phyloP scores from a whole-genome alignment of 2,888 invertebrate genomes.

The Hartigia nigra region DNA sequence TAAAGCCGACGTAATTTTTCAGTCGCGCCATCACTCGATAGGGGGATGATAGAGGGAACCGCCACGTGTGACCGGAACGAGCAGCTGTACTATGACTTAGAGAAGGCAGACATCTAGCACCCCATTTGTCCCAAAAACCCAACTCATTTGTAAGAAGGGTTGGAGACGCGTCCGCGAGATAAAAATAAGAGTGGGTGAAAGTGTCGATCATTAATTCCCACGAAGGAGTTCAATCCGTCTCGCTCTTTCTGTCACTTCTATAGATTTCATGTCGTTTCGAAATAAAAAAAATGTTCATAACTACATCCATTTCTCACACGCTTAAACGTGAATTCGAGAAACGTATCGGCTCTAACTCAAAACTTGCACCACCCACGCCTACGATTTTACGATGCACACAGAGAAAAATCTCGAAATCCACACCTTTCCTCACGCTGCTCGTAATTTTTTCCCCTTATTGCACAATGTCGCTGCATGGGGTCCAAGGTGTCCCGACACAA shows the following conservation, averaged over 20 bases:
- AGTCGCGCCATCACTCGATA: slow-evolving; percentile 35
- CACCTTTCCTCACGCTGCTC: slow-evolving; percentile 26
- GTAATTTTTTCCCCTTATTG: slow-evolving; percentile 45
- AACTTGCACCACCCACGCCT: slow-evolving; percentile 51
- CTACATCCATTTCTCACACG: neutral
- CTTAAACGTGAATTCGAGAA: neutral
- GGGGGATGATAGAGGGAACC: slow-evolving; percentile 34
- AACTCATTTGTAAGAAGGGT: slow-evolving; percentile 48
- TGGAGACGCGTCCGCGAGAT: slow-evolving; percentile 33
- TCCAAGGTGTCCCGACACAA: slow-evolving; percentile 59
- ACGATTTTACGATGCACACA: slow-evolving; percentile 47
- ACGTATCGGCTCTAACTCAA: slow-evolving; percentile 26
- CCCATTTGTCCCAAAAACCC: slow-evolving; percentile 41
- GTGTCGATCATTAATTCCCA: slow-evolving; percentile 12
- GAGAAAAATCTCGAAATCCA: slow-evolving; percentile 29
- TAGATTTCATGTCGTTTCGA: neutral
- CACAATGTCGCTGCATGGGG: slow-evolving; percentile 63
- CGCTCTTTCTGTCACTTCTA: neutral
- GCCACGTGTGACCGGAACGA: slow-evolving; percentile 32
- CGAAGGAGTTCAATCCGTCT: neutral
- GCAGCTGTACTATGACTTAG: slow-evolving; percentile 33
- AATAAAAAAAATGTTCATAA: neutral
- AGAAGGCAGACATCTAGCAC: slow-evolving; percentile 37
- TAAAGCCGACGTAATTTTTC: slow-evolving; percentile 52
- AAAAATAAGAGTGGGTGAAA: slow-evolving; percentile 38